Percentiles rank a stretch among this genome's conserved stretches.
Conservation (phyloP, 2,797 vertebrate genomes). For the Sebastes miniatus region DNA sequence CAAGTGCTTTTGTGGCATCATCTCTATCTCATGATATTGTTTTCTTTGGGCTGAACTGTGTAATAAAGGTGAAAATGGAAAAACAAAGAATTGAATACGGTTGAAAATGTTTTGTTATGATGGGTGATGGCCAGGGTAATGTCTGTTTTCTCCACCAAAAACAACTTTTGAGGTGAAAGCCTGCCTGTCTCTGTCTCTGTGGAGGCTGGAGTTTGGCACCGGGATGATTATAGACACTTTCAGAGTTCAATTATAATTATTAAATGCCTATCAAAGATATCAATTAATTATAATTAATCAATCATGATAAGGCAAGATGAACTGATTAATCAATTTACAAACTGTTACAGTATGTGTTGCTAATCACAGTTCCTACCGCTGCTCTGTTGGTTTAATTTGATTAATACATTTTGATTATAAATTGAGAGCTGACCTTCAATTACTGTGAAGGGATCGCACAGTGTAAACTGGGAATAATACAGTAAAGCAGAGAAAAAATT, state of each 20-base stretch:
- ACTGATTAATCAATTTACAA: not conserved
- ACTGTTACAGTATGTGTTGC: not conserved
- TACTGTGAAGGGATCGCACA: not conserved
- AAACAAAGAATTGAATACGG: not conserved
- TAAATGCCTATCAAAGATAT: not conserved
- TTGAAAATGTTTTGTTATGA: not conserved
- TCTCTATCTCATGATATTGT: not conserved
- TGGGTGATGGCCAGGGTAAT: not conserved
- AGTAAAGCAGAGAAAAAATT: not conserved
- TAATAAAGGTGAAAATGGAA: constrained; percentile 5
- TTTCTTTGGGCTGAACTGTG: not conserved
- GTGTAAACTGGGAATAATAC: not conserved
- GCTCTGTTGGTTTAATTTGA: not conserved
- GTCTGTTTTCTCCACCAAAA: not conserved
- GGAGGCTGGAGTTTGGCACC: not conserved
- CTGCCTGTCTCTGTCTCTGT: not conserved
- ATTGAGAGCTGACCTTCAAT: not conserved
- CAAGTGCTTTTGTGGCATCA: not conserved
- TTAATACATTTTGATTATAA: not conserved
- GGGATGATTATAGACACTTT: not conserved
- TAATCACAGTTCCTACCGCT: not conserved
- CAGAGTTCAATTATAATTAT: not conserved
- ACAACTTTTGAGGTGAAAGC: not conserved
- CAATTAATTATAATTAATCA: not conserved
- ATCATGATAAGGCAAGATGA: not conserved